These are phyloP conservation scores for Mionectes macconnelli DNA, from an alignment of 2,113 vertebrate genomes.

Conservation along the genomic window DNA sequence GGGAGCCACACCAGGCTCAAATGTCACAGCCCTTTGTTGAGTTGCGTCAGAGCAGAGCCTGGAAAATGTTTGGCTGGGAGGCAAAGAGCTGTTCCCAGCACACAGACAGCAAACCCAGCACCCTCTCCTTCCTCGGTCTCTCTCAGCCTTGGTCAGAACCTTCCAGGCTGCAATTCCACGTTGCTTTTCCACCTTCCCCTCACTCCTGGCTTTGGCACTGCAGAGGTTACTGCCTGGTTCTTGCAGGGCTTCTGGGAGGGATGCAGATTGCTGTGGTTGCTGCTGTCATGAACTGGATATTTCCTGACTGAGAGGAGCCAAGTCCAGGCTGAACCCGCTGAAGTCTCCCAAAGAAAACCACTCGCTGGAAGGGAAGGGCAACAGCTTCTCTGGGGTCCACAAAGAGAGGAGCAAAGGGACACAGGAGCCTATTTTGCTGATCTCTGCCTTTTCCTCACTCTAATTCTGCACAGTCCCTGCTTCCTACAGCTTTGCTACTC, in stretches of 20 bases:
- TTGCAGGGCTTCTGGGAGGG: neutral
- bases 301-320: slow-evolving; percentile 60
- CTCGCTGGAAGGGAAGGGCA: neutral
- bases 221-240: slow-evolving; percentile 28
- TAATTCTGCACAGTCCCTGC: neutral
- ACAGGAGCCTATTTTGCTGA: neutral
- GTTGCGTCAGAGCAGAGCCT: neutral
- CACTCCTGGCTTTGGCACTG: neutral
- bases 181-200: neutral
- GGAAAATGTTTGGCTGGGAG: neutral
- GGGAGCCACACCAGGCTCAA: neutral
- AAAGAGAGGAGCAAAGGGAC: neutral
- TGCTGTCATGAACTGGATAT: slow-evolving; percentile 56
- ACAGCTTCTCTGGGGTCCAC: neutral
- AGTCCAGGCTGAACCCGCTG: neutral
- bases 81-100: neutral
- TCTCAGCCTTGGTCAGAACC: neutral
- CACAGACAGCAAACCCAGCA: neutral
- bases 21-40: neutral
- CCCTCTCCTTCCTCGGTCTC: neutral
- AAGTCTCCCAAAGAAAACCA: neutral
- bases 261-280: slow-evolving; percentile 21
- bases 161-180: neutral
- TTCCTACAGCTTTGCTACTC: neutral
- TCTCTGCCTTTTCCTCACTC: neutral